Percentiles rank a stretch among this genome's conserved stretches.
Evolutionary conservation across 1,140 invertebrate species (phyloP).

Genomic region (Pseudobourletiella spinata): DNA sequence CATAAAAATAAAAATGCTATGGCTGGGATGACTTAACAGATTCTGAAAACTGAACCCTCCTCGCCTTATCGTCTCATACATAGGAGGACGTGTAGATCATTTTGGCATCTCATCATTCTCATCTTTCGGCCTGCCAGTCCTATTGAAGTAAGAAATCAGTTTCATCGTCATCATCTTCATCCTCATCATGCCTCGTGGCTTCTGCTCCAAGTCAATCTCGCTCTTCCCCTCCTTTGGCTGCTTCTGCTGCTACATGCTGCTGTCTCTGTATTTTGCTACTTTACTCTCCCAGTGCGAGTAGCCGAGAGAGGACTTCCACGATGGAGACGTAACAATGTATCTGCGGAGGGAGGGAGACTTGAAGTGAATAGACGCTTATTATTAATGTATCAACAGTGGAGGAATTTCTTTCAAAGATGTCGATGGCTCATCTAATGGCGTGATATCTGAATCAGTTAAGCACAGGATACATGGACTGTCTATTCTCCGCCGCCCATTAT

Average conservation of each 20-base stretch:
- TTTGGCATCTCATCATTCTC: slow-evolving; percentile 8
- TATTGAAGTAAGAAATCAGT: slow-evolving; percentile 6
- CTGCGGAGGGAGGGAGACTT: not conserved
- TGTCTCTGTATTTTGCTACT: no score
- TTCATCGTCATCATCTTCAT: slow-evolving; percentile 2
- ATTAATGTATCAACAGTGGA: slow-evolving; percentile 5
- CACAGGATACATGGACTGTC: not conserved
- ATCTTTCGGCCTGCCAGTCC: not conserved
- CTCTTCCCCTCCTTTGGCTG: not conserved
- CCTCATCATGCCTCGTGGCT: not conserved
- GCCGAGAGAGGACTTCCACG: no score
- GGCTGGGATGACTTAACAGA: not conserved
- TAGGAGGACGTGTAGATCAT: not conserved
- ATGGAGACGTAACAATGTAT: no score
- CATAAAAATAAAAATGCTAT: not conserved
- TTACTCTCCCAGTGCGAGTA: no score
- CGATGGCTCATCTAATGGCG: slow-evolving; percentile 6
- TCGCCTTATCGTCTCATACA: not conserved
- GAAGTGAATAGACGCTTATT: not conserved
- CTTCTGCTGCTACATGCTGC: no score
- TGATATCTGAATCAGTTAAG: slow-evolving; percentile 8
- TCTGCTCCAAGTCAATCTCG: not conserved
- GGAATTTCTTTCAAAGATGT: slow-evolving; percentile 1
- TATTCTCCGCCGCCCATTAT: slow-evolving; percentile 3
- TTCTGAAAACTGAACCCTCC: not conserved